Evolutionary conservation across 2,888 invertebrate species (phyloP).

Genomic region (Drosophila falleni): DNA sequence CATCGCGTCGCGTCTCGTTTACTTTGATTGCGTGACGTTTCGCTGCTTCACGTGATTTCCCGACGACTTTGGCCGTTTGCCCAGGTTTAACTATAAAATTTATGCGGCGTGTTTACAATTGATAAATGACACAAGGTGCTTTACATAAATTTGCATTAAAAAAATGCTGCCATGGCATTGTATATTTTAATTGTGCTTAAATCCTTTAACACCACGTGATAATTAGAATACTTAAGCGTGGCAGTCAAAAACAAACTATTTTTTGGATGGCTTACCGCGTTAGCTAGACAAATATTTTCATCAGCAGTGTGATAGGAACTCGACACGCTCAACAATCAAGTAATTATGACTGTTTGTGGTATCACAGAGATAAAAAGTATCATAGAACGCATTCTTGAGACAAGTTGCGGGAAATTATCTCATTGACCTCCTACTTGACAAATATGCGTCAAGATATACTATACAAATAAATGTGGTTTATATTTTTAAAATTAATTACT

Average conservation of each 20-base stretch:
- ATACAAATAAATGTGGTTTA: neutral
- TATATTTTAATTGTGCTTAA: conserved; percentile 33
- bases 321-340: conserved; percentile 19
- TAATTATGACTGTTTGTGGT: conserved; percentile 7
- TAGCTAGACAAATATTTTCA: conserved; percentile 48
- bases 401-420: conserved; percentile 44
- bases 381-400: conserved; percentile 43
- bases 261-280: conserved; percentile 8
- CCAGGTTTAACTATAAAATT: conserved; percentile 26
- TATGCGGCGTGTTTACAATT: conserved; percentile 47
- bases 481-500: conserved; percentile 2
- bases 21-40: conserved; percentile 47
- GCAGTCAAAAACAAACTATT: neutral
- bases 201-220: conserved; percentile 18
- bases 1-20: conserved; percentile 20
- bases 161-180: conserved; percentile 21
- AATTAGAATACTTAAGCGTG: conserved; percentile 18
- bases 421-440: conserved; percentile 49
- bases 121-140: conserved; percentile 53
- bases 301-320: conserved; percentile 1
- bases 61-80: conserved; percentile 27
- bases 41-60: conserved; percentile 64
- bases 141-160: conserved; percentile 46
- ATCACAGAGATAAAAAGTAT: conserved; percentile 37
- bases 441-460: conserved; percentile 59